Evolutionary conservation across 1,140 invertebrate genomes (phyloP).

Genomic region (Episyrphus balteatus): DNA sequence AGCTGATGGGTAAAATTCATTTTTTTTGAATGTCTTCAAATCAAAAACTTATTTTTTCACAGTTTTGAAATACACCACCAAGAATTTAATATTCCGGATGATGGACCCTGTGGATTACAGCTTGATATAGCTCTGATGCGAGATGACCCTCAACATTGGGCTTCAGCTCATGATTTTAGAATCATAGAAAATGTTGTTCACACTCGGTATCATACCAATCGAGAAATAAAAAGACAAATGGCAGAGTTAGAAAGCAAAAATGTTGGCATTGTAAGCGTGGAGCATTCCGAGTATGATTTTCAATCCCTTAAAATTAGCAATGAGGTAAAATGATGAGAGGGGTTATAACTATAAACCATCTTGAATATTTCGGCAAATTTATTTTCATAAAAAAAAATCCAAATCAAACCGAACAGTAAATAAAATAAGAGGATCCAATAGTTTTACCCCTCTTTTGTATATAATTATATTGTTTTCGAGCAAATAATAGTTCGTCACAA

Average conservation of each 20-base stretch:
- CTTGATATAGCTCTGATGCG: slow-evolving; percentile 72
- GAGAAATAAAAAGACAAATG: slow-evolving; percentile 50
- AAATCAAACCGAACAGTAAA: too few relatives aligned
- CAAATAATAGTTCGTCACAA: too few relatives aligned
- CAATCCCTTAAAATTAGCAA: slow-evolving; percentile 31
- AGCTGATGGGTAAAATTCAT: slow-evolving; percentile 45
- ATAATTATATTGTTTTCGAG: too few relatives aligned
- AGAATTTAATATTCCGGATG: slow-evolving; percentile 48
- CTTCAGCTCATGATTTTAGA: slow-evolving; percentile 60
- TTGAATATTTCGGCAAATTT: not conserved
- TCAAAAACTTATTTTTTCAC: slow-evolving; percentile 8
- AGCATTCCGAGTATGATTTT: slow-evolving; percentile 27
- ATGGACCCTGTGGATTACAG: slow-evolving; percentile 42
- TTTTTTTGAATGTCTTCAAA: slow-evolving; percentile 2
- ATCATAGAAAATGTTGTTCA: slow-evolving; percentile 45
- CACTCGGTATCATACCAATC: slow-evolving; percentile 50
- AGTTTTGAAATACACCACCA: slow-evolving; percentile 47
- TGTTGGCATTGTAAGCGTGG: slow-evolving; percentile 28
- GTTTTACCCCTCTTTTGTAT: too few relatives aligned
- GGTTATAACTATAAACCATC: not conserved
- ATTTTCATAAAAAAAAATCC: too few relatives aligned
- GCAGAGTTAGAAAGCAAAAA: slow-evolving; percentile 47
- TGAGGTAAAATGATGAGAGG: slow-evolving; percentile 21
- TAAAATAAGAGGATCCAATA: too few relatives aligned
- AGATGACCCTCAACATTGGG: slow-evolving; percentile 68